phyloP scores from a whole-genome alignment of 2,888 invertebrate species.

The Allygus modestus region DNA sequence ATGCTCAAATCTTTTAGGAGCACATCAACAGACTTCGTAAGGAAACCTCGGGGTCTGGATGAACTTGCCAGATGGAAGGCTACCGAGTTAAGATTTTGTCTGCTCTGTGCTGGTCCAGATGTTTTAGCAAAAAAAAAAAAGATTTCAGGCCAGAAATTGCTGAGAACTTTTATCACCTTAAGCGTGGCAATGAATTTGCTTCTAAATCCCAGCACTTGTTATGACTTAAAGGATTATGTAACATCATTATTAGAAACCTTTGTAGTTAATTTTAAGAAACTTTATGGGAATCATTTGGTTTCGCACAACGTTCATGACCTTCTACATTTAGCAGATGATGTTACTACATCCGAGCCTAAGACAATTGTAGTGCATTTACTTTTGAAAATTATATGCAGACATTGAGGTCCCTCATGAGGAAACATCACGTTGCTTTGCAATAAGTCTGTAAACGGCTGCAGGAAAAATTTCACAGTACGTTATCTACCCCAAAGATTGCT shows the following conservation, averaged over 20 bases:
- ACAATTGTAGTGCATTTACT: constrained; percentile 72
- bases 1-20: constrained; percentile 50
- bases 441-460: constrained; percentile 4
- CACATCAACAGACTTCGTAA: constrained; percentile 69
- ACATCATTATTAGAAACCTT: constrained; percentile 70
- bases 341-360: constrained; percentile 70
- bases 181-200: constrained; percentile 68
- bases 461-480: neutral
- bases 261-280: constrained; percentile 63
- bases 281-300: constrained; percentile 72
- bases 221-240: constrained; percentile 67
- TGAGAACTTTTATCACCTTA: constrained; percentile 47
- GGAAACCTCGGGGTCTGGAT: constrained; percentile 67
- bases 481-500: neutral
- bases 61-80: constrained; percentile 68
- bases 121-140: constrained; percentile 65
- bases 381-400: constrained; percentile 71
- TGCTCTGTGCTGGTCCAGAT: constrained; percentile 70
- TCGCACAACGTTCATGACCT: constrained; percentile 73
- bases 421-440: neutral
- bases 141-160: neutral
- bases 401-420: neutral
- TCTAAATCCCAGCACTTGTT: constrained; percentile 60
- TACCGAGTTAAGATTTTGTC: constrained; percentile 70
- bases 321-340: constrained; percentile 72